Conservation (phyloP, 2,113 vertebrate species). For the Hydrochoerus hydrochaeris region DNA sequence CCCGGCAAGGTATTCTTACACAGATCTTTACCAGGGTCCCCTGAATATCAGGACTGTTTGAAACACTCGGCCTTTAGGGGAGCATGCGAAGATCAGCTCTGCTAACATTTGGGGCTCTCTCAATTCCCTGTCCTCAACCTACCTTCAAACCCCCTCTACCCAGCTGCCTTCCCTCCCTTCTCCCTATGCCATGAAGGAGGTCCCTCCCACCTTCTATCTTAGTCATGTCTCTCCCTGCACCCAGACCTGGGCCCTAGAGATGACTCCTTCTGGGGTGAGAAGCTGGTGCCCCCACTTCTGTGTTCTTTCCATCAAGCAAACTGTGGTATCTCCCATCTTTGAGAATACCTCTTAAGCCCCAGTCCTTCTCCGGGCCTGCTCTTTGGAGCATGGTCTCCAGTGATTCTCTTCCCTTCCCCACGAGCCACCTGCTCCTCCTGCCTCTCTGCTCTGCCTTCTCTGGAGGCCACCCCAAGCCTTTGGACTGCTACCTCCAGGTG, state of each 20-base stretch:
- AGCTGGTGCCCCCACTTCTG: fast-evolving
- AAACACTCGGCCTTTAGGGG: background rate
- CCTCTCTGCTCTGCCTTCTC: background rate
- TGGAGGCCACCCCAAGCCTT: background rate
- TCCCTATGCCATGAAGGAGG: background rate
- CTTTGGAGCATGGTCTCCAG: background rate
- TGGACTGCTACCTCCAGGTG: background rate
- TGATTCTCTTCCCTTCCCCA: background rate
- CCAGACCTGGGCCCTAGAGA: background rate
- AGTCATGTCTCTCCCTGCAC: background rate
- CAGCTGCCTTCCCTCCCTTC: background rate
- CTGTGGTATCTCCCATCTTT: background rate
- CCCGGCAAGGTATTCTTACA: background rate
- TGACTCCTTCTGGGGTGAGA: background rate
- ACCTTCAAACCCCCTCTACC: background rate
- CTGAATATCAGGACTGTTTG: background rate
- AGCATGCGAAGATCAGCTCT: background rate
- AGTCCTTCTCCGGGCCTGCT: background rate
- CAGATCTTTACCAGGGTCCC: background rate
- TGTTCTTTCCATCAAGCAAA: background rate
- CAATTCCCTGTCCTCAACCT: background rate
- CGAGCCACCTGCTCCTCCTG: too few relatives aligned
- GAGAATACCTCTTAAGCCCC: background rate
- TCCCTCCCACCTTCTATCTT: background rate
- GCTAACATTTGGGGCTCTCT: background rate